Conservation (phyloP, 2,888 invertebrate genomes). For the Callimorpha dominula region DNA sequence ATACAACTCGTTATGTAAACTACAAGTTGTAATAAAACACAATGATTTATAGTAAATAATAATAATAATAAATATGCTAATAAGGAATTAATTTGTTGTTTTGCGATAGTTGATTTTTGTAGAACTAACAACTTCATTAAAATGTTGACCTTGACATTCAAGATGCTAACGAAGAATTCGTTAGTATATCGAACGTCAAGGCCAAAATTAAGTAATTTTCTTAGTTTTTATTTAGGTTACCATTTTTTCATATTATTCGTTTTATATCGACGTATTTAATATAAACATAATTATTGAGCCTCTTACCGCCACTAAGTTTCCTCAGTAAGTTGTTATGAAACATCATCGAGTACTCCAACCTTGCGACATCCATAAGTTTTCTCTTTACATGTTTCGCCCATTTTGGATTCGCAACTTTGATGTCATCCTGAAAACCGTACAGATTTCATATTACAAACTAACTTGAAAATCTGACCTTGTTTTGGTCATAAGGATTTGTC, state of each 20-base stretch:
- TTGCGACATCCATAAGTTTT: slow-evolving; percentile 82
- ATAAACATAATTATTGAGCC: neutral
- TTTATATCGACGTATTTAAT: neutral
- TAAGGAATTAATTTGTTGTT: neutral
- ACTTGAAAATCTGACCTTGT: no score
- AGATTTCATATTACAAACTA: slow-evolving; percentile 35
- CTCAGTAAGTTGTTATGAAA: slow-evolving; percentile 80
- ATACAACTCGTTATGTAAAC: neutral
- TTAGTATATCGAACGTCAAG: neutral
- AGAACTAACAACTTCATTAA: neutral
- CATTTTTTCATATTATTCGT: neutral
- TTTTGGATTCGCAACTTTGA: slow-evolving; percentile 84
- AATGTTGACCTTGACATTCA: neutral
- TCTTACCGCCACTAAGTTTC: slow-evolving; percentile 85
- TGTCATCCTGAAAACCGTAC: slow-evolving; percentile 69
- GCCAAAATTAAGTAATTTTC: neutral
- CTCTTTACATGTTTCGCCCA: slow-evolving; percentile 86
- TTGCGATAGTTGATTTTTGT: neutral
- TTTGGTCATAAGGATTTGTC: no score
- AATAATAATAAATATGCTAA: neutral
- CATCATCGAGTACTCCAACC: slow-evolving; percentile 85
- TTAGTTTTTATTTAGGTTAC: neutral
- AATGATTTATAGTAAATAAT: no score
- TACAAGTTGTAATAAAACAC: neutral
- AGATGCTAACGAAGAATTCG: no score